phyloP scores from a whole-genome alignment of 2,888 invertebrate species.

The Eustalomyia histrio region DNA sequence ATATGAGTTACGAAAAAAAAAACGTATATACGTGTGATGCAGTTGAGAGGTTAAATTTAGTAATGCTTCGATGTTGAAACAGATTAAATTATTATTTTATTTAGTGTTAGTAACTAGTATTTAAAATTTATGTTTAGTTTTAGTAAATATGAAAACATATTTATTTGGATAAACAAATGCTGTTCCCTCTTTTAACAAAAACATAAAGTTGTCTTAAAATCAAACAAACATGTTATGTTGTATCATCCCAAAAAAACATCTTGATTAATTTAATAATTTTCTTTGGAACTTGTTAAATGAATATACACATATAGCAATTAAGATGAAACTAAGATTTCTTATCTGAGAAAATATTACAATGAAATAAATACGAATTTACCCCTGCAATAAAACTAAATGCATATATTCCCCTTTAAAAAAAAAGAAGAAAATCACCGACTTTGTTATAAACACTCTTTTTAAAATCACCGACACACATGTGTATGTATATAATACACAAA shows the following conservation, averaged over 20 bases:
- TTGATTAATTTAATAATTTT: conserved; percentile 9
- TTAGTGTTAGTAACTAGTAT: too few relatives aligned
- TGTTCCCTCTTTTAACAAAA: too few relatives aligned
- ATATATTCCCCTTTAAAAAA: conserved; percentile 37
- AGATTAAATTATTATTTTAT: too few relatives aligned
- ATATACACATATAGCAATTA: conserved; percentile 21
- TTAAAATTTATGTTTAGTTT: too few relatives aligned
- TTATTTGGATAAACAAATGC: too few relatives aligned
- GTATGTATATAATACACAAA: conserved; percentile 61
- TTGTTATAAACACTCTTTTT: background rate
- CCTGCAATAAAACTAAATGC: conserved; percentile 30
- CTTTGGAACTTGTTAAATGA: background rate
- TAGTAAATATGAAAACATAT: too few relatives aligned
- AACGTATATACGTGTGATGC: too few relatives aligned
- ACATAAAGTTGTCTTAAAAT: too few relatives aligned
- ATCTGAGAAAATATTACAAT: conserved; percentile 31
- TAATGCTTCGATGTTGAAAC: too few relatives aligned
- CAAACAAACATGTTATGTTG: too few relatives aligned
- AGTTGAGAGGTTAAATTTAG: too few relatives aligned
- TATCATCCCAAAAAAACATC: conserved; percentile 9
- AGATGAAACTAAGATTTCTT: conserved; percentile 38
- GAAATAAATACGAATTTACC: conserved; percentile 9
- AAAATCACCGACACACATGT: conserved; percentile 54
- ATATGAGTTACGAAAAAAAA: too few relatives aligned
- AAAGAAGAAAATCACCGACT: background rate